Percentiles rank a stretch among this genome's conserved stretches.
These are phyloP conservation scores for Ptilonorhynchus violaceus DNA, from an alignment of 2,113 vertebrate genomes.

Conservation along the genomic window DNA sequence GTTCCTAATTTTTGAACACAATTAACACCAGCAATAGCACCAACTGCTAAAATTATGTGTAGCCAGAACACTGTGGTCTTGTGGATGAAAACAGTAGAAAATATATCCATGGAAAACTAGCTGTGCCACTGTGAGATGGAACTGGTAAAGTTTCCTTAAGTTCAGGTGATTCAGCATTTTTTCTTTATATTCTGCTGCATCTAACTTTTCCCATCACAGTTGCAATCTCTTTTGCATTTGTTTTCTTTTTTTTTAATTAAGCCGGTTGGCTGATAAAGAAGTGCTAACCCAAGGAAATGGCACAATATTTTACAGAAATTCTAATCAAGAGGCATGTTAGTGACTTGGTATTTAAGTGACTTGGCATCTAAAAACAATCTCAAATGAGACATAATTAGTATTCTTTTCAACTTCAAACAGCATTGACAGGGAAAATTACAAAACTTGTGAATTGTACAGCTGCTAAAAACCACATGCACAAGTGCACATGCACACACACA, in stretches of 20 bases:
- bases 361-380: neutral
- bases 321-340: neutral
- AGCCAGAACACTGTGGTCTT: neutral
- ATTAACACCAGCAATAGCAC: neutral
- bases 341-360: neutral
- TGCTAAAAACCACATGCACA: neutral
- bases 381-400: neutral
- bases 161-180: neutral
- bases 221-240: neutral
- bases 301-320: neutral
- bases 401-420: neutral
- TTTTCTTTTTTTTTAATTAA: neutral
- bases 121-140: neutral
- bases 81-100: neutral
- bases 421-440: neutral
- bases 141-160: neutral
- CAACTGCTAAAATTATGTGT: neutral
- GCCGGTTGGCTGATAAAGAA: neutral
- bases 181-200: neutral
- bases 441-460: neutral
- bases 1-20: neutral
- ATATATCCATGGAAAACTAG: neutral
- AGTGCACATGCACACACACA: neutral
- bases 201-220: neutral
- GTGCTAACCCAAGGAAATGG: neutral